Evolutionary conservation across 1,140 invertebrate genomes (phyloP), one percentile per base, ranked within the genome.

Genomic region (Drosophila quadrilineata): DNA sequence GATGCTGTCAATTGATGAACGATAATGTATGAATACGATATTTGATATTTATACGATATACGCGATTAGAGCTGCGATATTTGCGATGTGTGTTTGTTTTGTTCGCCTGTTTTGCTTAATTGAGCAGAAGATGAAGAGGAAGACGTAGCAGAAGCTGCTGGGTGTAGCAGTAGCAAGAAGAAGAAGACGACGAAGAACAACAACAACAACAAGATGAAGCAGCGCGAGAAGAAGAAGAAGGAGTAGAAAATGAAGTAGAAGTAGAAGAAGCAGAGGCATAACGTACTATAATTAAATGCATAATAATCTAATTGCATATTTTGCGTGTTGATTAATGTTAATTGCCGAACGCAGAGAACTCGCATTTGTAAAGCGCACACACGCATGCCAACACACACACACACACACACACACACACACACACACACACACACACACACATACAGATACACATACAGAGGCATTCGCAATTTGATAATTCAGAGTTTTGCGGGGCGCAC

Each of bases 241-340:
- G 9, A 22, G 9, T 45, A 38, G n/a, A 64, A 43, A 26, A 24
- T 33, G 3, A 57, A 26, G 14, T 35, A 33, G 2, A 35, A 54
- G 29, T 38, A 59, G 10, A 35, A 36, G 19, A 24, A 57, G 41
- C 33, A 29, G 53, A 60, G 29, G 76, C 77, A 82, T 76, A 82
- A 72, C 76, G 77, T 82, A n/a, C n/a, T n/a, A n/a, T n/a, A 84
- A 84, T 84, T 84, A 84, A 84, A 84, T 71, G 79, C 79, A 85
- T 84, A 84, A 84, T 84, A 84, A 84, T 84, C 79, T 84, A 84
- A 84, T 84, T 84, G 79, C 79, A 84, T 84, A 84, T 84, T 85
- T 84, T 85, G 79, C 79, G 79, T 85, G 79, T 84, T 85, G 79
- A 84, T 84, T 84, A 84, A 84, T 84, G 79, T 85, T 84, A 84